Percentiles rank a stretch among this genome's conserved stretches.
Conservation (phyloP, 2,113 vertebrate genomes). For the Rafetus swinhoei region DNA sequence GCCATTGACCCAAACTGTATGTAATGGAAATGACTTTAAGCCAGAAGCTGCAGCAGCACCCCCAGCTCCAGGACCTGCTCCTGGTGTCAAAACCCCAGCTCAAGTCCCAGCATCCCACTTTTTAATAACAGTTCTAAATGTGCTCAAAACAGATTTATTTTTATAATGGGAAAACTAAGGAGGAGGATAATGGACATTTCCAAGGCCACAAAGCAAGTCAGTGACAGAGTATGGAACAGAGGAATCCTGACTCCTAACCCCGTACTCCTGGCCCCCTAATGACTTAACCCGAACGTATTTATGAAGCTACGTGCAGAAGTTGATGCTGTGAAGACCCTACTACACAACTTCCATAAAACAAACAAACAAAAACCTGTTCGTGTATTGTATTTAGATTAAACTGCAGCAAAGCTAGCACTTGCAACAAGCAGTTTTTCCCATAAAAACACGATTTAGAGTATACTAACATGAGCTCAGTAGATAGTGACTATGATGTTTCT, state of each 20-base stretch:
- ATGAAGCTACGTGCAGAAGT: background rate
- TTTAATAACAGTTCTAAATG: background rate
- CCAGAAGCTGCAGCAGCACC: no score
- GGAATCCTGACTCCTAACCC: background rate
- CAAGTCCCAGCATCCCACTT: background rate
- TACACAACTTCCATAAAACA: background rate
- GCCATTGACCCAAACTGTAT: no score
- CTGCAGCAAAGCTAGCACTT: background rate
- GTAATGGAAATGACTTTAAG: no score
- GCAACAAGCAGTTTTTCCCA: background rate
- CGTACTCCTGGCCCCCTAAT: background rate
- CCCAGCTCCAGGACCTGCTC: no score
- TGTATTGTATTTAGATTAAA: background rate
- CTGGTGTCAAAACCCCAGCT: no score
- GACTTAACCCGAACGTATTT: background rate
- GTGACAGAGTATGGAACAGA: background rate
- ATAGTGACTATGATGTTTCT: background rate
- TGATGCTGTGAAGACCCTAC: background rate
- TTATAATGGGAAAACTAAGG: background rate
- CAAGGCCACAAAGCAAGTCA: background rate
- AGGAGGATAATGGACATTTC: background rate
- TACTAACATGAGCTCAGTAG: background rate
- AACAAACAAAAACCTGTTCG: background rate
- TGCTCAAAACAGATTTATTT: background rate
- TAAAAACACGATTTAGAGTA: background rate